Conservation (phyloP, 2,113 vertebrate species). For the Microtus pennsylvanicus region DNA sequence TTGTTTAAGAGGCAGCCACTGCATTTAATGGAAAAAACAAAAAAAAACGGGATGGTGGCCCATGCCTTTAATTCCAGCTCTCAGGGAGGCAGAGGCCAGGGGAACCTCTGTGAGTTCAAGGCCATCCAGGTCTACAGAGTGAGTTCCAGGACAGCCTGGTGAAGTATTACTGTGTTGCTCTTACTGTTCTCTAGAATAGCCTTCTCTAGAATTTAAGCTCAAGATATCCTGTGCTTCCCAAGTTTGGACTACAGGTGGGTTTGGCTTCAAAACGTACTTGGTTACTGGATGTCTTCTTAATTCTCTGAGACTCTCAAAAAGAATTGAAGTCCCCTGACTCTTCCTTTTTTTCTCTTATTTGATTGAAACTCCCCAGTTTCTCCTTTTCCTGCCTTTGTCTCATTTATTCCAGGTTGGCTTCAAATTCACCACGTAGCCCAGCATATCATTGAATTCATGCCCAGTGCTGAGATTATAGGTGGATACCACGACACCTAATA, state of each 20-base stretch:
- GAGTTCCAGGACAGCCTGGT: no score
- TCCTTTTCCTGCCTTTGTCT: background rate
- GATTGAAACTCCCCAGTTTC: no score
- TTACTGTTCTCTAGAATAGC: background rate
- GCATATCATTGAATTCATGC: background rate
- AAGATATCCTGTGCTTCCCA: background rate
- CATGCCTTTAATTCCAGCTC: no score
- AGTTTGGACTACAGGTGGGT: background rate
- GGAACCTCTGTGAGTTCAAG: no score
- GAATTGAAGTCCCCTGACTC: background rate
- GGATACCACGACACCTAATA: background rate
- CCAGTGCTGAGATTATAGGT: background rate
- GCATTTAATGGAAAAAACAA: no score
- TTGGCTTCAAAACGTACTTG: background rate
- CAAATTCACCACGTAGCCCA: background rate
- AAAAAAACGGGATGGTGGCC: no score
- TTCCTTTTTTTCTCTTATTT: background rate
- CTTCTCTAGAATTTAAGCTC: background rate
- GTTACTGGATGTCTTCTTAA: background rate
- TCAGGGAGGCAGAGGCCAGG: no score
- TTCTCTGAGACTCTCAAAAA: background rate
- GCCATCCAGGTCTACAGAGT: no score
- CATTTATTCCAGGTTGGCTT: background rate
- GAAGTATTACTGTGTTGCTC: background rate
- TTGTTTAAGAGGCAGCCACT: no score